Evolutionary conservation across 2,797 vertebrate species (phyloP).

Genomic region (Myoxocephalus aenaeus): DNA sequence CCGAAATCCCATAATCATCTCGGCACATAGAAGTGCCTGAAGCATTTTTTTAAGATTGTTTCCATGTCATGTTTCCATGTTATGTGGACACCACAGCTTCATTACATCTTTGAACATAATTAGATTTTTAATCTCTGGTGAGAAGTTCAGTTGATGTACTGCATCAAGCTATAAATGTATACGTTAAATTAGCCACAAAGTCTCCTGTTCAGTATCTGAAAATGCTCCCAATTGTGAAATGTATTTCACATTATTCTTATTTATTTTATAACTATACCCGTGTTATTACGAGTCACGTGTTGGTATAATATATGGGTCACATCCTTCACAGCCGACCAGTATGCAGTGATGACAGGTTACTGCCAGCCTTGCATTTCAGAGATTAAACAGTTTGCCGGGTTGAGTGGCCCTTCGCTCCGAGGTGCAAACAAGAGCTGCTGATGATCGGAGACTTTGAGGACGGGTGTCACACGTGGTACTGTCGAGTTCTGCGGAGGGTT

Average conservation of each 20-base stretch:
- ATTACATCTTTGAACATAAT: background rate
- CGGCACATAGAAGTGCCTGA: no score
- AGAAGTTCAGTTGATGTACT: background rate
- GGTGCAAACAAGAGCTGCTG: conserved; percentile 65
- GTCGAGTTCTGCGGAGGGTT: conserved; percentile 46
- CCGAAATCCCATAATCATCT: background rate
- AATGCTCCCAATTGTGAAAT: background rate
- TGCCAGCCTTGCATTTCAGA: conserved; percentile 46
- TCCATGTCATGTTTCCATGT: background rate
- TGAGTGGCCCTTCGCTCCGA: conserved; percentile 62
- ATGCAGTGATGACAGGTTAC: conserved; percentile 57
- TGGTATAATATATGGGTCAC: conserved; percentile 51
- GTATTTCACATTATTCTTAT: background rate
- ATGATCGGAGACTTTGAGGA: conserved; percentile 43
- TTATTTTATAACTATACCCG: background rate
- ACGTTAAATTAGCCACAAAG: background rate
- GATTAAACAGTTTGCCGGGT: conserved; percentile 58
- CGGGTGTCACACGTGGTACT: conserved; percentile 27
- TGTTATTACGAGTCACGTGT: background rate
- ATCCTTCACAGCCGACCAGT: conserved; percentile 42
- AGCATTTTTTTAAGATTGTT: no score
- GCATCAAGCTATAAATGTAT: conserved; percentile 3
- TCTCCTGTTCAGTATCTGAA: background rate
- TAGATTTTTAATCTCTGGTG: background rate
- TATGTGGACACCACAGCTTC: background rate